Conservation (phyloP, 2,797 vertebrate species). For the Darevskia mixta region DNA sequence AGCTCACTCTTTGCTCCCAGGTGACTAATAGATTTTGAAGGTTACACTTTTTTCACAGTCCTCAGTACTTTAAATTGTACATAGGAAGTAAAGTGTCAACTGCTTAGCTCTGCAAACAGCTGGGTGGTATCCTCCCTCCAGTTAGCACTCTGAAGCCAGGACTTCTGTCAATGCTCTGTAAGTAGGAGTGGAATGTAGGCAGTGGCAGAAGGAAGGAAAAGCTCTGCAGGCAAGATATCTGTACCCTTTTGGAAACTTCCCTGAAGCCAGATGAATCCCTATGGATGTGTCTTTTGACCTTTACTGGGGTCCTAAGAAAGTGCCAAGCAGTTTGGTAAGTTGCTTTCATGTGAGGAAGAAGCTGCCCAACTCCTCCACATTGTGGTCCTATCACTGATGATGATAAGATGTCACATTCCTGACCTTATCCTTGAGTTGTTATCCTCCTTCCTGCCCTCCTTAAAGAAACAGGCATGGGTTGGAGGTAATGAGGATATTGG, state of each 20-base stretch:
- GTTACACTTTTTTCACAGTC: background rate
- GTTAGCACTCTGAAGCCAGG: background rate
- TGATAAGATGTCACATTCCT: background rate
- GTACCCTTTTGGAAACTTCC: background rate
- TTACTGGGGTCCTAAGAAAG: background rate
- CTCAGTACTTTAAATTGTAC: background rate
- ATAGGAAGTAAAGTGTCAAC: background rate
- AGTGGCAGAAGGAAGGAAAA: background rate
- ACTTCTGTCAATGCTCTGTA: background rate
- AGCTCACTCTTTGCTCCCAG: rapidly evolving
- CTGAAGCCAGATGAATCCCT: background rate
- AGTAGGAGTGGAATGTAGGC: background rate
- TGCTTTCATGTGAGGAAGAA: background rate
- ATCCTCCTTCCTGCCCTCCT: background rate
- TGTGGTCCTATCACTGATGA: background rate
- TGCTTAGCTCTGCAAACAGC: rapidly evolving
- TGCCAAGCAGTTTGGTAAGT: background rate
- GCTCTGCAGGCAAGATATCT: background rate
- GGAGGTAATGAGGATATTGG: background rate
- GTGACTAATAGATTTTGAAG: background rate
- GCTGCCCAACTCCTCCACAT: background rate
- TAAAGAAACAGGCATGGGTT: background rate
- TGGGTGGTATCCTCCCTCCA: background rate
- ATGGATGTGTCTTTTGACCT: background rate
- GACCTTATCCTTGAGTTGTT: background rate